These are phyloP conservation scores for Pseudolaguvia tuberculata DNA, from an alignment of 2,113 vertebrate species.

Conservation along the genomic window DNA sequence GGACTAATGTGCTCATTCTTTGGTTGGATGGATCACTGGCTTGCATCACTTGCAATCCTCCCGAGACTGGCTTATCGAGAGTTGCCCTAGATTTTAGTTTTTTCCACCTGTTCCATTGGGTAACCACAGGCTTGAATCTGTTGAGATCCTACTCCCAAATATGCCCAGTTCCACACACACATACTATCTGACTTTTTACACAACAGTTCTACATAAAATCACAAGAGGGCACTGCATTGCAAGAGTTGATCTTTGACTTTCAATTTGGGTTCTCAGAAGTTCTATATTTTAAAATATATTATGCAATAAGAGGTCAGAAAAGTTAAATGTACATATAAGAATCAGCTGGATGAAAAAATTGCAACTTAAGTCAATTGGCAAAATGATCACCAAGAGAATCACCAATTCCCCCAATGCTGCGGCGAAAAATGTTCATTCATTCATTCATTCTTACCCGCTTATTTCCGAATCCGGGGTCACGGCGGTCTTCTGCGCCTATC, in stretches of 20 bases:
- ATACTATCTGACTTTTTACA: neutral
- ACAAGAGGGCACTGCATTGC: constrained; percentile 14
- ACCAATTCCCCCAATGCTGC: no score
- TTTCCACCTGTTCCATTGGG: neutral
- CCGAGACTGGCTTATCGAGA: neutral
- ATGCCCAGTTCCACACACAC: neutral
- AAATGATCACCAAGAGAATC: no score
- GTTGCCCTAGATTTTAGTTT: neutral
- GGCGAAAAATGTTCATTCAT: no score
- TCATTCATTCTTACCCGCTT: no score
- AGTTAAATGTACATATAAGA: no score
- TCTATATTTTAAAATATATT: no score
- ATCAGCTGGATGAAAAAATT: no score
- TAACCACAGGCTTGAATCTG: neutral
- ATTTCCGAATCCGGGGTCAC: no score
- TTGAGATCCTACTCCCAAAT: neutral
- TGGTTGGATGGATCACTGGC: neutral
- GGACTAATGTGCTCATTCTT: neutral
- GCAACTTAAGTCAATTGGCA: no score
- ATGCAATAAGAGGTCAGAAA: no score
- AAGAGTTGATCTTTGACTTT: neutral
- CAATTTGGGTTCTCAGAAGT: neutral
- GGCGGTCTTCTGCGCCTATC: no score
- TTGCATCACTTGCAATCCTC: neutral
- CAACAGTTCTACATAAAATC: neutral